Conservation (phyloP, 2,888 invertebrate genomes). For the Molorchus minor region DNA sequence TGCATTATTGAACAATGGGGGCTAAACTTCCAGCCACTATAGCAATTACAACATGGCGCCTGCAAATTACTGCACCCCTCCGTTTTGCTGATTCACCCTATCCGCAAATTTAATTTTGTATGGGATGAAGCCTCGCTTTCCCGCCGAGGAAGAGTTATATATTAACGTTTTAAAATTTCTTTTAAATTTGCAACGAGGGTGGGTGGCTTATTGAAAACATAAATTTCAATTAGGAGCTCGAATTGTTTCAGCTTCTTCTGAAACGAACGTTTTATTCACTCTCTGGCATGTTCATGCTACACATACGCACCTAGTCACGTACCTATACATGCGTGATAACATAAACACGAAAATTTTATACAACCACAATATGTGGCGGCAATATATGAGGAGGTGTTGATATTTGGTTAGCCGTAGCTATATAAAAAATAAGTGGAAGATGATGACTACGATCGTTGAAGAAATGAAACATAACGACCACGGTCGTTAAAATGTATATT, state of each 20-base stretch:
- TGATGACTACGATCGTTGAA: too few relatives aligned
- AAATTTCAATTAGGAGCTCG: conserved; percentile 49
- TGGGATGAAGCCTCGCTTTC: conserved; percentile 33
- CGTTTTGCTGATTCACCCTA: conserved; percentile 49
- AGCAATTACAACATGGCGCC: conserved; percentile 58
- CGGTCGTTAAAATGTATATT: too few relatives aligned
- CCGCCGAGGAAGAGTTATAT: conserved; percentile 40
- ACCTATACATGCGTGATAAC: too few relatives aligned
- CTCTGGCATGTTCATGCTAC: too few relatives aligned
- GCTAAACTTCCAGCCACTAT: conserved; percentile 50
- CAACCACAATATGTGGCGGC: not conserved
- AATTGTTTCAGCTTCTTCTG: not conserved
- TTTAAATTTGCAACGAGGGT: conserved; percentile 52
- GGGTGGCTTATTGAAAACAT: conserved; percentile 49
- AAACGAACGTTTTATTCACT: not conserved
- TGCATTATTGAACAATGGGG: conserved; percentile 61
- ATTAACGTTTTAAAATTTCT: conserved; percentile 51
- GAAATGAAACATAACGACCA: too few relatives aligned
- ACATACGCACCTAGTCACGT: too few relatives aligned
- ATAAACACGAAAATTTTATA: too few relatives aligned
- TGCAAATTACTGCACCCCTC: conserved; percentile 43
- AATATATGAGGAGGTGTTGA: not conserved
- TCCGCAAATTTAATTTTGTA: conserved; percentile 55
- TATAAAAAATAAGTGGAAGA: too few relatives aligned
- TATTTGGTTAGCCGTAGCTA: too few relatives aligned